Evolutionary conservation across 2,797 vertebrate species (phyloP), one percentile per base, ranked within the genome.

Genomic region (Geotrypetes seraphini): DNA sequence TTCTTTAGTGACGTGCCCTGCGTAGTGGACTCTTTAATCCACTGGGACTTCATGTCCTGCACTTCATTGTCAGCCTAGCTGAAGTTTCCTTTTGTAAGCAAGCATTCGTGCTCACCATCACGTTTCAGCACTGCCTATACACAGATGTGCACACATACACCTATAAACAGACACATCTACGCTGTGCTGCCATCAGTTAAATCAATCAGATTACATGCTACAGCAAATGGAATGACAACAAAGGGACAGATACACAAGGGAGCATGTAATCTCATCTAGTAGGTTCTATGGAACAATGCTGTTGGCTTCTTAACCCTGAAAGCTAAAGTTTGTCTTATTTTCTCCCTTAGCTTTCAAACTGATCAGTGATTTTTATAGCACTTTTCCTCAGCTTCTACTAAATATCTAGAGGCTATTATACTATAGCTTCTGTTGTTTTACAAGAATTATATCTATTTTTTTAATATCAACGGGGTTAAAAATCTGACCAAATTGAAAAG

Each of bases 191-290:
- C 8, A 25, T 25, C 13, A 9, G 13, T 4, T 24, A 14, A 10
- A 24, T 14, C 12, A 5, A 4, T 10, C 24, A 15, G 9, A 10
- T 13, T 12, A 25, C 6, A 5, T 15, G 24, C 9, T 31, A 39
- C 28, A 34, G 31, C 40, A 34, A 39, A 30, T 18, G 29, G 36
- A 20, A 15, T 27, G 32, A 39, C 22, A 25, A n/a, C 14, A 39
- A 36, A 39, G 47, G 27, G 18, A 29, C 19, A 27, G 27, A 31
- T 44, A 27, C 47, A 39, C 36, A 25, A 27, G 41, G 30, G 28
- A 27, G 39, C 31, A 36, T 50, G 39, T 44, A 41, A 44, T 35
- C 39, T 43, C 34, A 38, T 42, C 34, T 25, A 34, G 39, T 39
- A 25, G 28, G 36, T 31, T 44, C 46, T 19, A 22, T 22, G 47